phyloP scores from a whole-genome alignment of 2,797 vertebrate species.

The Chiroxiphia lanceolata region DNA sequence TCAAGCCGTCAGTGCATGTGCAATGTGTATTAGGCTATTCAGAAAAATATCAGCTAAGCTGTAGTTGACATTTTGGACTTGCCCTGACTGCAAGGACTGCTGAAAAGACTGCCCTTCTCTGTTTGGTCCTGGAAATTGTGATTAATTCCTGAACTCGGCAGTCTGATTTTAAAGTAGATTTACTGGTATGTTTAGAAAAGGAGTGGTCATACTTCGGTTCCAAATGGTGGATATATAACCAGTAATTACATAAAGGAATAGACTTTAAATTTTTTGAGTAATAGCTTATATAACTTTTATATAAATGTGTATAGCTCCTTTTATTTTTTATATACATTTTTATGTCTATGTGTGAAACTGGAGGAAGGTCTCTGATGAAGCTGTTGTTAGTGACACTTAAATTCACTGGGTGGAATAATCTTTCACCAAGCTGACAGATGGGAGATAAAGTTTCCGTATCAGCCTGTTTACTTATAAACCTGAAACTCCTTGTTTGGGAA shows the following conservation, averaged over 20 bases:
- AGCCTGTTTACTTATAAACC: background rate
- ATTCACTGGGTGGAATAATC: background rate
- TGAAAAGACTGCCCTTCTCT: background rate
- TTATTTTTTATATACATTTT: background rate
- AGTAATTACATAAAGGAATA: background rate
- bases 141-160: background rate
- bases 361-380: background rate
- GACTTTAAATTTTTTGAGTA: background rate
- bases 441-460: background rate
- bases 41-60: too few relatives aligned
- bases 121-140: background rate
- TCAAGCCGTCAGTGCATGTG: accelerated
- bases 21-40: background rate
- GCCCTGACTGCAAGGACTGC: background rate
- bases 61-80: background rate
- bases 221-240: background rate
- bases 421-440: background rate
- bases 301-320: background rate
- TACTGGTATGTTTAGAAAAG: background rate
- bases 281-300: background rate
- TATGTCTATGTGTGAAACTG: background rate
- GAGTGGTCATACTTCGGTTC: background rate
- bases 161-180: background rate
- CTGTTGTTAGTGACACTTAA: background rate
- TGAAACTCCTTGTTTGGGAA: background rate